These are phyloP conservation scores for Gulo gulo DNA, from an alignment of 2,113 vertebrate genomes.

Conservation along the genomic window DNA sequence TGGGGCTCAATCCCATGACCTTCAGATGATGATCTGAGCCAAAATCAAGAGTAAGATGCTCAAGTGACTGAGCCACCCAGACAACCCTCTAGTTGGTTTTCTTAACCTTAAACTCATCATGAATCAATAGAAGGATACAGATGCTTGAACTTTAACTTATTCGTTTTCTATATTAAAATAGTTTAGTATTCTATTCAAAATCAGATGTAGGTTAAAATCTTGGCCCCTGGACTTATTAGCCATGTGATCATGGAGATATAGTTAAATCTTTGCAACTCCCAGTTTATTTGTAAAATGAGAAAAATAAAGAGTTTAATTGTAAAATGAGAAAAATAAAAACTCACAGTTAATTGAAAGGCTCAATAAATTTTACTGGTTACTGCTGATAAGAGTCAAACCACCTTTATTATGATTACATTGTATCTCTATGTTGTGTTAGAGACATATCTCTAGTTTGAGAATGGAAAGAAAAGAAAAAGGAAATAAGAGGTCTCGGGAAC, in stretches of 20 bases:
- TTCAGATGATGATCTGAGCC: background rate
- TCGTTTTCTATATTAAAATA: background rate
- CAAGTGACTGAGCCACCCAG: background rate
- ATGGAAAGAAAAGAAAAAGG: background rate
- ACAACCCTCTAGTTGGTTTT: background rate
- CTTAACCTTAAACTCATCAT: background rate
- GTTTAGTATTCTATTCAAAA: background rate
- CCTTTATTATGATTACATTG: background rate
- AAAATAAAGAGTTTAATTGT: background rate
- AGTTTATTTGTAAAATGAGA: background rate
- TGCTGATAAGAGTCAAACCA: background rate
- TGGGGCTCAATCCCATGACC: background rate
- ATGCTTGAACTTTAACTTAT: background rate
- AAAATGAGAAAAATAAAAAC: background rate
- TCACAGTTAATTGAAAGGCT: background rate
- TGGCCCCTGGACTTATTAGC: background rate
- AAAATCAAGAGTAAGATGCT: background rate
- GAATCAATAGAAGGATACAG: background rate
- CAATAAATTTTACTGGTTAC: background rate
- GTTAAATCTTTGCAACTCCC: background rate
- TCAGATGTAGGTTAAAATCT: background rate
- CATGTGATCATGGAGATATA: background rate
- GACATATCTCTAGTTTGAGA: no score
- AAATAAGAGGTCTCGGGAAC: background rate
- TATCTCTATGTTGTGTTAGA: background rate